phyloP scores from a whole-genome alignment of 1,140 invertebrate species.

The Drosophila watanabei region DNA sequence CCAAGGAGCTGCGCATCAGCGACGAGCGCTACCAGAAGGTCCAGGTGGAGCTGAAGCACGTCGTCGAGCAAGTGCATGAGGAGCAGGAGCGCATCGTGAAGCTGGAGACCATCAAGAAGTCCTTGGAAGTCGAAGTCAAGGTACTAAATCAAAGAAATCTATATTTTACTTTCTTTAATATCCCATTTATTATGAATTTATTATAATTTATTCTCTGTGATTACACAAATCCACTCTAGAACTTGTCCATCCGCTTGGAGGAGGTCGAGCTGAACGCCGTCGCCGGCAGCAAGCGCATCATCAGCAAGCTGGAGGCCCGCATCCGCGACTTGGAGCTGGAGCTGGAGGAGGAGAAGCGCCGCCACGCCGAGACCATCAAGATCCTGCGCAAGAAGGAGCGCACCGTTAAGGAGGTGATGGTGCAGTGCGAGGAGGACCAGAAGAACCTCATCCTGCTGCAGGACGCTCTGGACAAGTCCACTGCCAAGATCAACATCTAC shows the following conservation, averaged over 20 bases:
- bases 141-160: slow-evolving; percentile 62
- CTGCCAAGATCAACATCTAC: slow-evolving; percentile 96
- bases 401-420: slow-evolving; percentile 96
- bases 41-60: slow-evolving; percentile 95
- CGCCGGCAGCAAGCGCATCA: slow-evolving; percentile 97
- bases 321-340: slow-evolving; percentile 97
- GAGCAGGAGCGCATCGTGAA: slow-evolving; percentile 98
- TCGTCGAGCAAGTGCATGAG: slow-evolving; percentile 96
- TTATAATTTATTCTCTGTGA: not conserved
- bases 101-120: slow-evolving; percentile 98
- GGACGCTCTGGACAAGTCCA: slow-evolving; percentile 94
- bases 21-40: slow-evolving; percentile 98
- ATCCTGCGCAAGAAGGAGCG: slow-evolving; percentile 99
- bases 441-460: slow-evolving; percentile 96
- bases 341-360: slow-evolving; percentile 97
- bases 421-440: slow-evolving; percentile 97
- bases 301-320: slow-evolving; percentile 98
- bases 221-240: slow-evolving; percentile 85
- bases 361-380: slow-evolving; percentile 98
- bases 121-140: slow-evolving; percentile 98
- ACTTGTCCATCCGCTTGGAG: slow-evolving; percentile 96
- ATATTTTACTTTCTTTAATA: not conserved
- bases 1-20: slow-evolving; percentile 95
- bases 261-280: slow-evolving; percentile 98
- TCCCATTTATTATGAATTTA: not conserved